A percentile compares a stretch with the other conserved stretches of the same genome.
These are phyloP conservation scores for Monarcha castaneiventris DNA, from an alignment of 2,113 vertebrate genomes.

Conservation along the genomic window DNA sequence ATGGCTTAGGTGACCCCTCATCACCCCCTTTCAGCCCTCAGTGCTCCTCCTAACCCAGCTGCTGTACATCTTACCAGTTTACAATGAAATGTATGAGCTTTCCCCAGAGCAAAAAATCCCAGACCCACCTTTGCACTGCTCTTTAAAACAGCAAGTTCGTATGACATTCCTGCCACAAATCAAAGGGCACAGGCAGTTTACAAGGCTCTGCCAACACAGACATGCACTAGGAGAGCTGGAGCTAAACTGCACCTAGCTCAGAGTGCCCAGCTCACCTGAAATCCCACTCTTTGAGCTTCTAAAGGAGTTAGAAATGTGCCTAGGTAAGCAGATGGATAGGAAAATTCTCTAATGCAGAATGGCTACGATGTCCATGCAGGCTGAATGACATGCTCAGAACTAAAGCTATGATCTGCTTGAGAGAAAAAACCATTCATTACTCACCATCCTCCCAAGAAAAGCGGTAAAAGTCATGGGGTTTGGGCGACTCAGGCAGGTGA, in stretches of 20 bases:
- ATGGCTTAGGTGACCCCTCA: background rate
- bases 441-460: constrained; percentile 97
- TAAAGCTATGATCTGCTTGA: background rate
- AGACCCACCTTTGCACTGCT: background rate
- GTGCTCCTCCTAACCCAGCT: background rate
- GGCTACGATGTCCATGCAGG: background rate
- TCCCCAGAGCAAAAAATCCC: background rate
- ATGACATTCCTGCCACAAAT: background rate
- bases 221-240: background rate
- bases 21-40: background rate
- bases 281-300: background rate
- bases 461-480: constrained; percentile 90
- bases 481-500: constrained; percentile 89
- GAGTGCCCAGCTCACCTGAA: background rate
- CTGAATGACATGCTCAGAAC: background rate
- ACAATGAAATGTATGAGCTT: background rate
- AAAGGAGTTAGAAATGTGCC: background rate
- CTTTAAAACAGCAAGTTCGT: background rate
- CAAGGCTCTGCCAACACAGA: background rate
- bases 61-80: background rate
- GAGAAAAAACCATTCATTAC: background rate
- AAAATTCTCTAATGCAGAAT: background rate
- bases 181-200: background rate
- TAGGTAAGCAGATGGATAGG: background rate
- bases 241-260: background rate